These are phyloP conservation scores for Poecilia gillii DNA, from an alignment of 2,797 vertebrate genomes.

Conservation along the genomic window DNA sequence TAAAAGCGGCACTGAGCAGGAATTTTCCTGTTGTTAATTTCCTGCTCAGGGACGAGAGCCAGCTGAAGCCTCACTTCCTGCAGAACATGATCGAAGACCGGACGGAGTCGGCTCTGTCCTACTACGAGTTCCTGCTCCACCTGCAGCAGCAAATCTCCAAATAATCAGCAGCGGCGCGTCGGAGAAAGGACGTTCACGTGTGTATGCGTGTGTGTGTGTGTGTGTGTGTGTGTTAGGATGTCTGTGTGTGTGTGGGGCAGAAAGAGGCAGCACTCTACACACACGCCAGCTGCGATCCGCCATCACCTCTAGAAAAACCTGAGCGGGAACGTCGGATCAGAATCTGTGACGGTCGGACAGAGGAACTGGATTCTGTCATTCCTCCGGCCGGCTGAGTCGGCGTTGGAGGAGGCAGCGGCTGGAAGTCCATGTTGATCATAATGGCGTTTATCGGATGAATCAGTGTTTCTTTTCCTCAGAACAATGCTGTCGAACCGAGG, in stretches of 20 bases:
- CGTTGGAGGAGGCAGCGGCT: slow-evolving; percentile 14
- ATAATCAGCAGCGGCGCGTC: slow-evolving; percentile 70
- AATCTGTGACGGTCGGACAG: slow-evolving; percentile 14
- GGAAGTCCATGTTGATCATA: slow-evolving; percentile 31
- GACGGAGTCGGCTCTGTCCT: slow-evolving; percentile 96
- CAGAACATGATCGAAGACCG: slow-evolving; percentile 98
- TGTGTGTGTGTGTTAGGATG: slow-evolving; percentile 8
- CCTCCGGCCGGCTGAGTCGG: slow-evolving; percentile 46
- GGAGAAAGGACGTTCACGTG: slow-evolving; percentile 20
- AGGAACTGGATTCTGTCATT: slow-evolving; percentile 30
- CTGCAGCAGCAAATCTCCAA: slow-evolving; percentile 97
- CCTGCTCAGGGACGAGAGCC: slow-evolving; percentile 89
- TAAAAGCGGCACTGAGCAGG: neutral
- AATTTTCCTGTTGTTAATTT: neutral
- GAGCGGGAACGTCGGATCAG: slow-evolving; percentile 35
- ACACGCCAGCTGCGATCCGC: slow-evolving; percentile 42
- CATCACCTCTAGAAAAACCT: slow-evolving; percentile 37
- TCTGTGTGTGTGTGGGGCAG: slow-evolving; percentile 7
- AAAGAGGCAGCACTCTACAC: slow-evolving; percentile 29
- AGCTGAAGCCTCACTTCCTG: slow-evolving; percentile 89
- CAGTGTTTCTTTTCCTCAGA: slow-evolving; percentile 76
- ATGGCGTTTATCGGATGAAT: slow-evolving; percentile 61
- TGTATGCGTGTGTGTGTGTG: slow-evolving; percentile 20
- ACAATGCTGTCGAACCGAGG: slow-evolving; percentile 66
- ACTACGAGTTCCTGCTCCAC: slow-evolving; percentile 97